Evolutionary conservation across 2,888 invertebrate species (phyloP).

Genomic region (Poecilus cupreus): DNA sequence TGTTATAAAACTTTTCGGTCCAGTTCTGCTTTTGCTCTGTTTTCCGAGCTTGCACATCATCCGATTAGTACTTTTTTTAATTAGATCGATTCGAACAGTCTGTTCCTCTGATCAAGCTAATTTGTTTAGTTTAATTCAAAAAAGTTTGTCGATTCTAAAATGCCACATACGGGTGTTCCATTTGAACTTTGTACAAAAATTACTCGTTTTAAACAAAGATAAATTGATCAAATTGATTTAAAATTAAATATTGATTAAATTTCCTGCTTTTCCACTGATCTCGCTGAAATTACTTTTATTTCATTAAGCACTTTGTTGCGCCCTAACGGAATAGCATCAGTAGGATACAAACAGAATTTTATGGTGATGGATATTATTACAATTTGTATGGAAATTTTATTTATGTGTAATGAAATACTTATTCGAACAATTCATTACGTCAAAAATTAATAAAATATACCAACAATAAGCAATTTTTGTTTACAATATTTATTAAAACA

Average conservation of each 20-base stretch:
- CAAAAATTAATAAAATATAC: too few relatives aligned
- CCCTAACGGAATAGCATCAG: not conserved
- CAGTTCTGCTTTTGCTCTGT: too few relatives aligned
- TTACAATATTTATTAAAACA: too few relatives aligned
- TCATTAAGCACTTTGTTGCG: slow-evolving; percentile 10
- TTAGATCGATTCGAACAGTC: slow-evolving; percentile 16
- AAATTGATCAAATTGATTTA: slow-evolving; percentile 18
- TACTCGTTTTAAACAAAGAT: slow-evolving; percentile 7
- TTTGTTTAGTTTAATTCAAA: slow-evolving; percentile 18
- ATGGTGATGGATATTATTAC: not conserved
- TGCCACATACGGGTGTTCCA: not conserved
- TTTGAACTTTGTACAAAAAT: slow-evolving; percentile 27
- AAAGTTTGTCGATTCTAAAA: slow-evolving; percentile 1
- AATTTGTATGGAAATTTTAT: too few relatives aligned
- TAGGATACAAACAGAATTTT: not conserved
- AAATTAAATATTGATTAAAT: slow-evolving; percentile 23
- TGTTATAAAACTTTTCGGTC: too few relatives aligned
- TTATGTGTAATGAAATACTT: too few relatives aligned
- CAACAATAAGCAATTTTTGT: too few relatives aligned
- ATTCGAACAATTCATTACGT: too few relatives aligned
- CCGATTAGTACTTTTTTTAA: slow-evolving; percentile 23
- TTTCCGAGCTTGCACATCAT: not conserved
- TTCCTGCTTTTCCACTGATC: not conserved
- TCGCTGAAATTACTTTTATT: slow-evolving; percentile 26
- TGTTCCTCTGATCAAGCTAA: slow-evolving; percentile 11